Percentiles rank a stretch among this genome's conserved stretches.
Evolutionary conservation across 2,113 vertebrate species (phyloP).

Genomic region (Quiscalus mexicanus): DNA sequence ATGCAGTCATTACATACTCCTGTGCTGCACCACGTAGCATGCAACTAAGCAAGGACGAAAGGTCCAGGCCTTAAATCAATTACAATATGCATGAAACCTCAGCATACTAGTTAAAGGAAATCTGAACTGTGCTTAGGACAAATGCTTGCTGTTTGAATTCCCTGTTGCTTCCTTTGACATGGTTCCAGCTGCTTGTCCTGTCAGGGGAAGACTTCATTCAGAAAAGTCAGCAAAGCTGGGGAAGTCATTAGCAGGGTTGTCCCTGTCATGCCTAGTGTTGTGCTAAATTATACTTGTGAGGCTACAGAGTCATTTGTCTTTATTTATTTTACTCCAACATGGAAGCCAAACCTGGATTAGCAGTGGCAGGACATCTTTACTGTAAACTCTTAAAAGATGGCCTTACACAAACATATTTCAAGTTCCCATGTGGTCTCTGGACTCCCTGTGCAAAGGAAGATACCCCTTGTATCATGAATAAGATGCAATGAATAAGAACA

Average conservation of each 20-base stretch:
- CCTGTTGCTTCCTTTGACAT: background rate
- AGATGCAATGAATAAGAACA: background rate
- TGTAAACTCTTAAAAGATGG: background rate
- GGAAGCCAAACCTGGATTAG: slow-evolving; percentile 8
- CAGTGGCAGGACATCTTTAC: background rate
- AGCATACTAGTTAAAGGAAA: background rate
- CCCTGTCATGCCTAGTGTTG: background rate
- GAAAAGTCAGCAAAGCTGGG: background rate
- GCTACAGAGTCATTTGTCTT: background rate
- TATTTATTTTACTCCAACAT: slow-evolving; percentile 3
- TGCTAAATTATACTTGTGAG: background rate
- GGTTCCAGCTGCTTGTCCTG: slow-evolving; percentile 9
- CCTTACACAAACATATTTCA: background rate
- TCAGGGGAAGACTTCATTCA: background rate
- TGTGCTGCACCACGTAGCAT: background rate
- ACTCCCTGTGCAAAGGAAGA: background rate
- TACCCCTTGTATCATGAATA: background rate
- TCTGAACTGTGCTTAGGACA: background rate
- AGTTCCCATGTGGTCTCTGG: background rate
- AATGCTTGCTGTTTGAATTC: background rate
- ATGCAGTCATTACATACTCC: accelerated
- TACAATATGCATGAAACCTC: background rate
- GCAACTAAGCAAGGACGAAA: background rate
- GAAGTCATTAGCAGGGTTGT: background rate
- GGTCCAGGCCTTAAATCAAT: background rate